Evolutionary conservation across 2,888 invertebrate genomes (phyloP), one percentile per base, ranked within the genome.

Genomic region (Mythimna vitellina): DNA sequence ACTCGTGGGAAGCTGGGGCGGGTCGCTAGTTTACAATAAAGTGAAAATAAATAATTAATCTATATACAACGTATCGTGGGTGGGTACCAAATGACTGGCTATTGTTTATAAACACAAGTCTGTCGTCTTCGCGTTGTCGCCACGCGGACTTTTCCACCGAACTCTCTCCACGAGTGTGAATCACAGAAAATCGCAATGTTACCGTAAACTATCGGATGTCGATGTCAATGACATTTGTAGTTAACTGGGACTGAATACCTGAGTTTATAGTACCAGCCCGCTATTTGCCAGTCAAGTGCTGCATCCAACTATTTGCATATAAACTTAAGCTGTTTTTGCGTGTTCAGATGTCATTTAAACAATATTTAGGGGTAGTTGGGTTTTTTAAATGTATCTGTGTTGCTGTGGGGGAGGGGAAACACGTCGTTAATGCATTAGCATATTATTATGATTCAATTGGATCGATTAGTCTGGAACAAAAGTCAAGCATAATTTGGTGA

Each of bases 91-190:
- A 85, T 88, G 88, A 88, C 86, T 80, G 82, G 80, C 81, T 82
- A 85, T 90, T 93, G 93, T 93, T 93, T 93, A 91, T 90, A 92
- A 93, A 92, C 92, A 92, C 49, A 42, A 42, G 81, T 66, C 74
- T 81, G 82, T 84, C 81, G 78, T 73, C 51, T 56, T 29, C 29
- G 70, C 70, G 63, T 67, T 46, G 46, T 46, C 17, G 65, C 76
- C 58, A 56, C 76, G 58, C 12, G 3, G 14, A 38, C 38, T 14
- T 65, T 80, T 81, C 73, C 76, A 72, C 64, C n/a, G 63, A 61
- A 64, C 71, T 82, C 70, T 78, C 78, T 73, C 72, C 79, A 70
- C 80, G 80, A 80, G 76, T 85, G 83, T 80, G 80, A 85, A 88
- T 90, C 82, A 82, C 86, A 87, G 85, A 87, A 87, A 88, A 87